A percentile compares a stretch with the other conserved stretches of the same genome.
phyloP scores from a whole-genome alignment of 2,113 vertebrate species.

The Pelmatolapia mariae region DNA sequence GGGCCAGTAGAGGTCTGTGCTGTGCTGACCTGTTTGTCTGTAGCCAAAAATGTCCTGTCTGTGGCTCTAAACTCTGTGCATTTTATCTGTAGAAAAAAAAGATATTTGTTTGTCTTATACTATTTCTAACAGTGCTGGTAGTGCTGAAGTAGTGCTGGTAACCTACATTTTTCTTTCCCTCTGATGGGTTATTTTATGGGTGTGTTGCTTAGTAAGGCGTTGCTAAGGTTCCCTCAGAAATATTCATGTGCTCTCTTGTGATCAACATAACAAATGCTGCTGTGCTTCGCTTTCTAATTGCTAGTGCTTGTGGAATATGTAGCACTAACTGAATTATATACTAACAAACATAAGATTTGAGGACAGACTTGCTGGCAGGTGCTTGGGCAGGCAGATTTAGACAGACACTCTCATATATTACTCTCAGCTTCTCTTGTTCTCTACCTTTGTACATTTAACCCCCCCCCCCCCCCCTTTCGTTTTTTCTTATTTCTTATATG shows the following conservation, averaged over 20 bases:
- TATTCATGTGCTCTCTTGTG: neutral
- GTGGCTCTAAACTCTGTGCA: neutral
- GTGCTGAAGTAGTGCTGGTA: neutral
- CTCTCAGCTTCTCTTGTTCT: neutral
- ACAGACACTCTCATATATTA: conserved; percentile 43
- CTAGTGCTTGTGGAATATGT: conserved; percentile 2
- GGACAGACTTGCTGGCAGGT: conserved; percentile 55
- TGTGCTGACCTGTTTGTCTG: conserved; percentile 54
- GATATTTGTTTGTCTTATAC: neutral
- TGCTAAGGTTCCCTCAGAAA: neutral
- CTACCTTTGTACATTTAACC: neutral
- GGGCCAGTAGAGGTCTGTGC: conserved; percentile 11
- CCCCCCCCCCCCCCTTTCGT: accelerated
- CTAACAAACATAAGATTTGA: conserved; percentile 20
- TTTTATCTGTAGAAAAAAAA: conserved; percentile 1
- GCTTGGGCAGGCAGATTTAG: conserved; percentile 50
- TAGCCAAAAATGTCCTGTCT: conserved; percentile 10
- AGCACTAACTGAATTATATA: neutral
- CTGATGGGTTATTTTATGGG: neutral
- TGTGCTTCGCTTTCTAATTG: neutral
- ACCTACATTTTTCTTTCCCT: neutral
- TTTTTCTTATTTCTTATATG: neutral
- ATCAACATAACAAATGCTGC: neutral
- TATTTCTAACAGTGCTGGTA: neutral
- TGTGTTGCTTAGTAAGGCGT: neutral